Evolutionary conservation across 2,888 invertebrate genomes (phyloP), one percentile per base, ranked within the genome.

Genomic region (Teinopalpus imperialis): DNA sequence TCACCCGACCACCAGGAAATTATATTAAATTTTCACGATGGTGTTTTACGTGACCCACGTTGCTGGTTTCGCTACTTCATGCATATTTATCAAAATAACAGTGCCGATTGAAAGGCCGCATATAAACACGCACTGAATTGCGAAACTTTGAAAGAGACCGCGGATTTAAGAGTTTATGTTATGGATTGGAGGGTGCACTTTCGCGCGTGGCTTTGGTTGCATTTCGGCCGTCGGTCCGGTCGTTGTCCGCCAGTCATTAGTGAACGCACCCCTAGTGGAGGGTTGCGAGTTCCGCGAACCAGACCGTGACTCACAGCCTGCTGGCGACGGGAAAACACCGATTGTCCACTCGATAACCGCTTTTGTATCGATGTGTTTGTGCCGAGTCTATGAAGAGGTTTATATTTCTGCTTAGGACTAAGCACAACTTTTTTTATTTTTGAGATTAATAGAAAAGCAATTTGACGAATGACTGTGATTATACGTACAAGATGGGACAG

Each of bases 11-110:
- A 83, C 81, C 81, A 81, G 86, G 85, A 86, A 82, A 81, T 76
- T 76, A 81, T 78, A 87, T 87, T 83, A 87, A 85, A 85, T 82
- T 88, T 87, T 83, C 87, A 88, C 83, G 78, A 82, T 81, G 76
- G 79, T 78, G 82, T 83, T 85, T 85, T 76, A 77, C 76, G 80
- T 81, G 80, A 80, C 78, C 76, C 74, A 68, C 72, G 74, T 72
- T 67, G 71, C 69, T 73, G 73, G 81, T 80, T 85, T 81, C 72
- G 78, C 78, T 67, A 71, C 74, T 83, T 85, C 85, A 87, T 88
- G 80, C 86, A 88, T 88, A 88, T 88, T 87, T 86, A 87, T 87
- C 85, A 83, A 85, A 87, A 87, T 85, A 86, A 83, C 83, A 81
- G 76, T 72, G 78, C 74, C 85, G 86, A 87, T 87, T 87, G 86